phyloP scores from a whole-genome alignment of 1,140 invertebrate genomes.

The Palaemon carinicauda region DNA sequence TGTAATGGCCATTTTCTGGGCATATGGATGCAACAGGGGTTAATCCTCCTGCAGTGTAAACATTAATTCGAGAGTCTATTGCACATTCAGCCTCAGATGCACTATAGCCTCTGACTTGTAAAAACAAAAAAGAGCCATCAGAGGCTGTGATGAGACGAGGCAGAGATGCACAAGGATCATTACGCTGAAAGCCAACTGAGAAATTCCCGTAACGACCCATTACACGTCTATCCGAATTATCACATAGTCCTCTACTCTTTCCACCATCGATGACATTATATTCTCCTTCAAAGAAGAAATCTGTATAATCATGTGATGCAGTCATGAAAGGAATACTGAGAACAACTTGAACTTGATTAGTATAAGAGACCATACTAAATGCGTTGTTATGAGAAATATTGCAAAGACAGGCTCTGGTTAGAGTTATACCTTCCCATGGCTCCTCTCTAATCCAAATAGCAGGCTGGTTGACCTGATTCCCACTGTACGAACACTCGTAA shows the following conservation, averaged over 20 bases:
- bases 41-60: constrained; percentile 49
- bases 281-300: constrained; percentile 59
- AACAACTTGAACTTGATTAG: constrained; percentile 41
- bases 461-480: constrained; percentile 7
- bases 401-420: constrained; percentile 55
- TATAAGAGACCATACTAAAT: constrained; percentile 48
- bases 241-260: not conserved
- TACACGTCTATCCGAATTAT: not conserved
- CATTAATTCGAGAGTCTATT: constrained; percentile 50
- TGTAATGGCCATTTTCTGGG: constrained; percentile 27
- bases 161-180: constrained; percentile 34
- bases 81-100: constrained; percentile 35
- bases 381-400: constrained; percentile 40
- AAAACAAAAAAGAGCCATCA: constrained; percentile 57
- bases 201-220: constrained; percentile 51
- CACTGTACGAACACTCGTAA: constrained; percentile 54
- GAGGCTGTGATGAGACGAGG: constrained; percentile 46
- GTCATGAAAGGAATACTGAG: constrained; percentile 55
- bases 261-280: constrained; percentile 47
- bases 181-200: constrained; percentile 34
- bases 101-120: constrained; percentile 32
- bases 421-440: constrained; percentile 49
- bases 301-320: constrained; percentile 52
- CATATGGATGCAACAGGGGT: constrained; percentile 56
- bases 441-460: constrained; percentile 53